Base-by-base conservation (phyloP, 2,888 invertebrate genomes). In the Epicampocera succincta region DNA sequence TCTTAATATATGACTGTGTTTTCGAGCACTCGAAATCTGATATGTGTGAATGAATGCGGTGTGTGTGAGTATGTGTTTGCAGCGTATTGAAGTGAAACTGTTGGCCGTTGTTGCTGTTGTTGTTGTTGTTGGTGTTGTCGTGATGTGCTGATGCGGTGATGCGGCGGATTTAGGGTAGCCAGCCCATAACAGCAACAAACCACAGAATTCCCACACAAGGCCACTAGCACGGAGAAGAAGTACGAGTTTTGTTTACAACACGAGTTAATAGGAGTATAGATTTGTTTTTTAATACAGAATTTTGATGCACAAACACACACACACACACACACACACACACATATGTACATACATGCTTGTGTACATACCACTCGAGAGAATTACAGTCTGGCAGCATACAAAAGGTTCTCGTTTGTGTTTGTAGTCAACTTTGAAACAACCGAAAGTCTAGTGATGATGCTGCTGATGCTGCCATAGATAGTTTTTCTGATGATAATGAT, bases 1-100 rank as follows among this genome's bases (percentile, higher is more conserved):
- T 89, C 88, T 89, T 89, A 90, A 90, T 90, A 90, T 90, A 90
- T 90, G 90, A 90, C 89, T 89, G 88, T 90, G 90, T 90, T 89
- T 88, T 89, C 87, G 87, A 89, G 88, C 87, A 87, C 89, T 90
- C 86, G 90, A 90, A 90, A 90, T 90, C 89, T 90, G 90, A 90
- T 90, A 90, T 90, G 88, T 86, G 83, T 84, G 81, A 84, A 58
- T 83, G 80, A 84, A 72, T 38, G 38, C 54, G 25, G 25, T 3
- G 44, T 15, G 46, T 79, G 77, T 33, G 21, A 40, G 21, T 63
- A 19, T 76, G 15, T 52, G 54, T 54, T 17, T 33, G 69, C 9
- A 50, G 25, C 11, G 38, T 15, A 17, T 38, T 40, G 21, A 25
- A 19, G 15, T 40, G 25, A 44, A 33, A 33, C 33, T 63, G 44